These are phyloP conservation scores for Drusus annulatus DNA, from an alignment of 1,140 invertebrate genomes.

Conservation along the genomic window DNA sequence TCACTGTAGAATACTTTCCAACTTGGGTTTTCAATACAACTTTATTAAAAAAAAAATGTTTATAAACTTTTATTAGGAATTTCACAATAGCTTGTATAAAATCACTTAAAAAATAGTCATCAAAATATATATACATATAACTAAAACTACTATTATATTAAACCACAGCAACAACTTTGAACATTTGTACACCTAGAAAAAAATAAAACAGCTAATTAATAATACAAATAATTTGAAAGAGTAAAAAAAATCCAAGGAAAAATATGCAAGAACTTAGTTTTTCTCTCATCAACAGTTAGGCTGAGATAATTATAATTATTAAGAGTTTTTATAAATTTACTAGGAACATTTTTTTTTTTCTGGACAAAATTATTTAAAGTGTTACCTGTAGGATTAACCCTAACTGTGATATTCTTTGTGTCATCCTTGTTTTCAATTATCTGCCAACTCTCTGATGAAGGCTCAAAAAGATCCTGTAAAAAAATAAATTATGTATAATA, in stretches of 20 bases:
- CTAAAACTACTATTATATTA: not conserved
- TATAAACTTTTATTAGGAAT: too few species aligned
- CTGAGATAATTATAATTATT: too few species aligned
- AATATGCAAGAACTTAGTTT: too few species aligned
- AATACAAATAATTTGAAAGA: not conserved
- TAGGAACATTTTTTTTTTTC: too few species aligned
- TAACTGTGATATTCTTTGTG: not conserved
- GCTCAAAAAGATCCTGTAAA: slow-evolving; percentile 3
- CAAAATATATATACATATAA: too few species aligned
- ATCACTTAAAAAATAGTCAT: too few species aligned
- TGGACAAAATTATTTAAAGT: not conserved
- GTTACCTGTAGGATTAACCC: slow-evolving; percentile 5
- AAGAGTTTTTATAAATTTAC: too few species aligned
- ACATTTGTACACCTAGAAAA: slow-evolving; percentile 15
- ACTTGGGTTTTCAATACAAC: too few species aligned
- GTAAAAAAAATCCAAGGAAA: not conserved
- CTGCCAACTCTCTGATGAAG: not conserved
- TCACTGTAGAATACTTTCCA: too few species aligned
- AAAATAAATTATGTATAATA: not conserved
- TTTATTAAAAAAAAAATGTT: too few species aligned
- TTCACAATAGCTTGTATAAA: too few species aligned
- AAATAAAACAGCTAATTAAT: not conserved
- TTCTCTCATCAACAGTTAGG: too few species aligned
- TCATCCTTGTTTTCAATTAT: slow-evolving; percentile 10
- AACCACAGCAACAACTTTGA: not conserved